Conservation (phyloP, 2,888 invertebrate species). For the Chironomus riparius region DNA sequence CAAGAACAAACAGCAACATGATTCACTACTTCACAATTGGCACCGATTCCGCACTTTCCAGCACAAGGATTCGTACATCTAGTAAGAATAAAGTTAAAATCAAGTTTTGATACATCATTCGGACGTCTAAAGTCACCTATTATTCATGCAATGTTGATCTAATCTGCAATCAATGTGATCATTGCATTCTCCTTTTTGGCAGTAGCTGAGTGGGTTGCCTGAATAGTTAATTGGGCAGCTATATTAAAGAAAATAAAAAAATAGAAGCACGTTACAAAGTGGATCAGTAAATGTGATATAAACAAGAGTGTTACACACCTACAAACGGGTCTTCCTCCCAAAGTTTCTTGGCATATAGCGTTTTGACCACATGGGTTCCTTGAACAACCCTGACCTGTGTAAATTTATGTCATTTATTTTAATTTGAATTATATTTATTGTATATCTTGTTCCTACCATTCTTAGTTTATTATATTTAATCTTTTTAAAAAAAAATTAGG, state of each 20-base stretch:
- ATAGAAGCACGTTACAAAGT: too few species aligned
- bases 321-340: slow-evolving; percentile 67
- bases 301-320: background rate
- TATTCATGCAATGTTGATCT: slow-evolving; percentile 62
- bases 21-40: slow-evolving; percentile 66
- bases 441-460: too few species aligned
- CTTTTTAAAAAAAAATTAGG: background rate
- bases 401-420: too few species aligned
- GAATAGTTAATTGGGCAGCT: slow-evolving; percentile 70
- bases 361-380: slow-evolving; percentile 58
- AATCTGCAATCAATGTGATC: slow-evolving; percentile 68
- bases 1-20: slow-evolving; percentile 73
- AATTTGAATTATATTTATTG: too few species aligned
- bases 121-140: slow-evolving; percentile 36
- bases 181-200: slow-evolving; percentile 63
- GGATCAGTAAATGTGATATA: too few species aligned
- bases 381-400: slow-evolving; percentile 42
- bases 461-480: background rate
- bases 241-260: too few species aligned
- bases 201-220: slow-evolving; percentile 67
- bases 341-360: slow-evolving; percentile 53
- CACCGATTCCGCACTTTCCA: slow-evolving; percentile 64
- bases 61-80: slow-evolving; percentile 70
- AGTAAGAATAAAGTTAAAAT: background rate
- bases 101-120: background rate